phyloP scores from a whole-genome alignment of 2,888 invertebrate genomes.

The Eudemis profundana region DNA sequence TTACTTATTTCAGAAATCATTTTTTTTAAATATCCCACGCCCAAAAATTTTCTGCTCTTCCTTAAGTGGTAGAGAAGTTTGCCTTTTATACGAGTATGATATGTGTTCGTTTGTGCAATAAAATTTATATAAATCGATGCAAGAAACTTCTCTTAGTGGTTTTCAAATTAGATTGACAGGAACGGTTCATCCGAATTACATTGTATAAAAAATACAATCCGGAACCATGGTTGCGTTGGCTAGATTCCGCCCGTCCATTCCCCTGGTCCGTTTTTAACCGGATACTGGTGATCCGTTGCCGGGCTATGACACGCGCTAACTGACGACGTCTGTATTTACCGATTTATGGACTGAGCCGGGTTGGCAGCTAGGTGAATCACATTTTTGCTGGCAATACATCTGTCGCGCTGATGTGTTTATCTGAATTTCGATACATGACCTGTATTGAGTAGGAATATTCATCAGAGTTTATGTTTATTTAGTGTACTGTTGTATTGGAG shows the following conservation, averaged over 20 bases:
- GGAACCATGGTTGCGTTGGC: slow-evolving; percentile 9
- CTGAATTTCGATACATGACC: not conserved
- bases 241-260: slow-evolving; percentile 1
- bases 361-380: slow-evolving; percentile 38
- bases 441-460: not conserved
- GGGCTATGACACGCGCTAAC: slow-evolving; percentile 36
- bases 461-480: not conserved
- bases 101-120: no score
- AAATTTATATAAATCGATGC: no score
- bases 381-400: slow-evolving; percentile 31
- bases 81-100: no score
- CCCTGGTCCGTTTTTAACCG: slow-evolving; percentile 38
- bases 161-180: no score
- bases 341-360: slow-evolving; percentile 39
- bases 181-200: no score
- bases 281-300: slow-evolving; percentile 34
- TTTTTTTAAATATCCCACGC: no score
- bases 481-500: no score
- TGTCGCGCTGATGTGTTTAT: slow-evolving; percentile 15
- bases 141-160: no score
- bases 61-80: no score
- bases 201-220: not conserved
- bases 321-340: slow-evolving; percentile 39
- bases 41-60: no score
- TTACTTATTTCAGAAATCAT: no score